phyloP scores from a whole-genome alignment of 2,797 vertebrate species.

The Lepus oiostolus region DNA sequence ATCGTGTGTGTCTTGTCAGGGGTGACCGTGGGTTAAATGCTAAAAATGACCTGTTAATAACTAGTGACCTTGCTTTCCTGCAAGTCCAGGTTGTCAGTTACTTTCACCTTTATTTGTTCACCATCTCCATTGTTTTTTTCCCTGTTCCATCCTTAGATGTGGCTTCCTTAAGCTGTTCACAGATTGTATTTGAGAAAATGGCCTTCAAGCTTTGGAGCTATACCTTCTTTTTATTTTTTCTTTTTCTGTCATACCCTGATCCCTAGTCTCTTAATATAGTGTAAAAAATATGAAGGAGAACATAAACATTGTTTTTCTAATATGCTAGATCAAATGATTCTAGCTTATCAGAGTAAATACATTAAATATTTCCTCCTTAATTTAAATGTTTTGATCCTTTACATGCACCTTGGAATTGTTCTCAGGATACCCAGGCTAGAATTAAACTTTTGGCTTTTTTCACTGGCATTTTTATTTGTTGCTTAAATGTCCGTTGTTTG shows the following conservation, averaged over 20 bases:
- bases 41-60: background rate
- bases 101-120: background rate
- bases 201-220: background rate
- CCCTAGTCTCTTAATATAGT: background rate
- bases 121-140: background rate
- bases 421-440: background rate
- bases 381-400: background rate
- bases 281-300: background rate
- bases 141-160: background rate
- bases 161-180: background rate
- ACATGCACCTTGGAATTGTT: background rate
- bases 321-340: background rate
- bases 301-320: background rate
- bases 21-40: background rate
- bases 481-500: conserved; percentile 30
- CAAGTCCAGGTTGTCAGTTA: background rate
- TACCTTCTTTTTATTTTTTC: background rate
- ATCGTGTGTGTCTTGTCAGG: background rate
- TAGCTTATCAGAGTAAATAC: background rate
- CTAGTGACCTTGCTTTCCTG: background rate
- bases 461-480: conserved; percentile 25
- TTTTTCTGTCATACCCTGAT: background rate
- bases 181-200: background rate
- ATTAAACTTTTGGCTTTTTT: conserved; percentile 46
- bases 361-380: background rate